Base-by-base conservation (phyloP, 1,140 invertebrate species). In the Goniozus legneri region DNA sequence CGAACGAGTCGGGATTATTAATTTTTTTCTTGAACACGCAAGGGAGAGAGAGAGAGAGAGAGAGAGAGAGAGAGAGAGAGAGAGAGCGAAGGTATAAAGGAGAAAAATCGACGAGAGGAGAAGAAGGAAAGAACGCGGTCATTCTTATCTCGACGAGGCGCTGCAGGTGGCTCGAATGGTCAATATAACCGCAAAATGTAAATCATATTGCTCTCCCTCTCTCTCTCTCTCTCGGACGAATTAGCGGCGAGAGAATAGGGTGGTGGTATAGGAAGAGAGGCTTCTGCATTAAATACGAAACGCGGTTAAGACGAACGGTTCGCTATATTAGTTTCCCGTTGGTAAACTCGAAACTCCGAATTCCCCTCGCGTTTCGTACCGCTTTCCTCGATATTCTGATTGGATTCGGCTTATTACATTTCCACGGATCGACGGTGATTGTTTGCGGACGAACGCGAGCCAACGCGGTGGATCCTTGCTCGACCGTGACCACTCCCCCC, bases 111-210 rank as follows among this genome's bases (percentile, higher is more conserved):
- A 40, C 39, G 43, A 50, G 50, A 38, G 40, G 56, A 53, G 39
- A 35, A 43, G 48, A 54, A 49, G 46, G 54, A 44, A 54, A 19
- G 57, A 70, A 65, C 47, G 61, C 67, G 67, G 69, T 71, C 66
- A 71, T 71, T 64, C 62, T 59, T 58, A 57, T 57, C 47, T 49
- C 39, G 47, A 50, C 43, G 57, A 48, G 52, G 63, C 65, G 72
- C 56, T 74, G 64, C 73, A 76, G 73, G 71, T 76, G 73, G 50
- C 64, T 60, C 52, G 69, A 76, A 76, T 76, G 71, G 72, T 75
- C 73, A 71, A 74, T 76, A 75, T 75, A 67, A 65, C 65, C 60
- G 51, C 64, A 75, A 76, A 75, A 76, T 76, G 73, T 76, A 76
- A 75, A 76, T 76, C 70, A 71, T 70, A 75, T 76, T 73, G 66